phyloP scores from a whole-genome alignment of 2,888 invertebrate genomes.

The Athrips mouffetella region DNA sequence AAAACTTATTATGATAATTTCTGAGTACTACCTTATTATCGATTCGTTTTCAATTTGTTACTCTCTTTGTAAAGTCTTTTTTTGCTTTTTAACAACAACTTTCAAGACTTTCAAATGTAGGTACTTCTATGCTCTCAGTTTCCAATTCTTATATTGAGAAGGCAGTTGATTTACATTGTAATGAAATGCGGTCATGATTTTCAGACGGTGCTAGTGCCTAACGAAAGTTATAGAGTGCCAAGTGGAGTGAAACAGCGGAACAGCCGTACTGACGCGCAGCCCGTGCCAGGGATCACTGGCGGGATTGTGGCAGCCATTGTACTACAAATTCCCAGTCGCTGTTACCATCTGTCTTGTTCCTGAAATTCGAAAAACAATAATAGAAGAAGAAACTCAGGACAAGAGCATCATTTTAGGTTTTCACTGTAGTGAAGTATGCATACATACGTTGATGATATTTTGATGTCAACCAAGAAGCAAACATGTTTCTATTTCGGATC shows the following conservation, averaged over 20 bases:
- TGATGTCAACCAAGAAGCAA: neutral
- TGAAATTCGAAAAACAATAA: constrained; percentile 56
- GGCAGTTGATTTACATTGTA: neutral
- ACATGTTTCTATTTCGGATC: constrained; percentile 1
- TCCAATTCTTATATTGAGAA: neutral
- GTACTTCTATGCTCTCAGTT: neutral
- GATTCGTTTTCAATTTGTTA: neutral
- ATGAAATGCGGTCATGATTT: constrained; percentile 7
- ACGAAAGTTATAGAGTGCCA: constrained; percentile 69
- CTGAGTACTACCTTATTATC: neutral
- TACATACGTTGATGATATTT: neutral
- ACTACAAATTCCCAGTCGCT: constrained; percentile 63
- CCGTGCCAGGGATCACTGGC: constrained; percentile 64
- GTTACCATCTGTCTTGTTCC: constrained; percentile 60
- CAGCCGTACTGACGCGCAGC: constrained; percentile 51
- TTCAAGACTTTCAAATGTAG: neutral
- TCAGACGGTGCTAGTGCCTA: constrained; percentile 28
- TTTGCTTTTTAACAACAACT: neutral
- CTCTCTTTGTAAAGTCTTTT: neutral
- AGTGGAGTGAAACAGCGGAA: constrained; percentile 63
- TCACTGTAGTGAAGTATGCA: constrained; percentile 11
- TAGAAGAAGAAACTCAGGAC: constrained; percentile 33
- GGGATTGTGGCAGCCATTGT: constrained; percentile 57
- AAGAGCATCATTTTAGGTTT: constrained; percentile 34
- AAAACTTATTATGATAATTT: constrained; percentile 3